Base-by-base conservation (phyloP, 1,140 invertebrate species). In the Sminthurinus signatus region DNA sequence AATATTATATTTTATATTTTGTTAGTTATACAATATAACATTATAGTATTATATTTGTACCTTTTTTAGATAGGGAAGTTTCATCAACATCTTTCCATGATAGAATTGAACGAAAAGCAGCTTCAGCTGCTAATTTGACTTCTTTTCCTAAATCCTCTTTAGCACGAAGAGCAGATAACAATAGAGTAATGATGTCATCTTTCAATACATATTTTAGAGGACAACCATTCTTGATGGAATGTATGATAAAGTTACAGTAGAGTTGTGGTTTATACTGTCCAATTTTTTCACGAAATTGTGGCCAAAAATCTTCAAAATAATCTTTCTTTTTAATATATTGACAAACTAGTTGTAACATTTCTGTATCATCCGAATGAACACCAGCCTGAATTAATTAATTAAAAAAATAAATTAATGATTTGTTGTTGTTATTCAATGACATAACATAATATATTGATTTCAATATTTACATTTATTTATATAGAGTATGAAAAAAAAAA, bases 301-400 rank as follows among this genome's bases (percentile, higher is more conserved):
- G 72, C 2, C 79, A 75, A 64, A 77, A 71, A 43, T 81, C 77
- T 43, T 81, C 79, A n/a, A 73, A 62, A 32, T 76, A 70, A 36
- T 83, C 60, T 32, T 79, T 75, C 23, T 76, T 75, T 61, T 84
- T 75, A 23, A 86, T 77, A 62, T 80, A 79, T 59, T 77, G 75
- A 43, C 82, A 76, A 3, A 88, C 73, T 17, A 78, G 76, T 27
- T 78, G 79, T 17, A 87, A 76, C 28, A 85, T 75, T 51, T 72
- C 81, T 80, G 65, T 82, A 79, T 17, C 87, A 77, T 74, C 81
- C 85, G 32, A 79, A 76, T 51, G 84, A 79, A 71, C 82, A 83
- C 15, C 82, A 78, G 73, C 85, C 83, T 50, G 87, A 77, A 32
- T 83, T 82, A 21, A 48, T 19, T n/a, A n/a, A n/a, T 19, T 48